These are phyloP conservation scores for Pantherophis vulpinus DNA, from an alignment of 2,797 vertebrate species.

Conservation along the genomic window DNA sequence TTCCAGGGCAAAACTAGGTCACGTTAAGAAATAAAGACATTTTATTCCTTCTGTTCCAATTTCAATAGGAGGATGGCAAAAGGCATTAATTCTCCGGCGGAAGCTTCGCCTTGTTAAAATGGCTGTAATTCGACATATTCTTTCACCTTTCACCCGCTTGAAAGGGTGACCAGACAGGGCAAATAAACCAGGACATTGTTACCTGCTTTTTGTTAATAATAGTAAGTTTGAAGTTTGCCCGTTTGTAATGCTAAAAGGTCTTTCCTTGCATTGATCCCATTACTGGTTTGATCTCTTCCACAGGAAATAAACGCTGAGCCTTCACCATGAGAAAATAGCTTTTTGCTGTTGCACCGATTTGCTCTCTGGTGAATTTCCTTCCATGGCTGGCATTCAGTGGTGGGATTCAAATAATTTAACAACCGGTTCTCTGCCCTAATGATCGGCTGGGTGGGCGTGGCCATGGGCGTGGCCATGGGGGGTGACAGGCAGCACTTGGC, in stretches of 20 bases:
- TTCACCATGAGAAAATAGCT: background rate
- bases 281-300: background rate
- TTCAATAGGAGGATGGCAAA: background rate
- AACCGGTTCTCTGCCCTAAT: too few species aligned
- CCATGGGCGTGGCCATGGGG: too few species aligned
- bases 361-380: too few species aligned
- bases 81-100: background rate
- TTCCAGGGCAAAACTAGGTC: background rate
- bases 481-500: too few species aligned
- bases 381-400: too few species aligned
- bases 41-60: background rate
- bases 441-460: too few species aligned
- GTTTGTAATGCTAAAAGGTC: background rate
- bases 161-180: background rate
- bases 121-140: background rate
- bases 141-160: background rate
- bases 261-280: background rate
- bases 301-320: background rate
- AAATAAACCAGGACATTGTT: background rate
- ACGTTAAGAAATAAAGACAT: background rate
- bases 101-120: background rate
- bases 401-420: too few species aligned
- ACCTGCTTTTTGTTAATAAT: background rate
- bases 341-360: background rate
- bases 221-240: background rate